A percentile compares a stretch with the other conserved stretches of the same genome.
Evolutionary conservation across 2,888 invertebrate genomes (phyloP).

Genomic region (Steinernema carpocapsae): DNA sequence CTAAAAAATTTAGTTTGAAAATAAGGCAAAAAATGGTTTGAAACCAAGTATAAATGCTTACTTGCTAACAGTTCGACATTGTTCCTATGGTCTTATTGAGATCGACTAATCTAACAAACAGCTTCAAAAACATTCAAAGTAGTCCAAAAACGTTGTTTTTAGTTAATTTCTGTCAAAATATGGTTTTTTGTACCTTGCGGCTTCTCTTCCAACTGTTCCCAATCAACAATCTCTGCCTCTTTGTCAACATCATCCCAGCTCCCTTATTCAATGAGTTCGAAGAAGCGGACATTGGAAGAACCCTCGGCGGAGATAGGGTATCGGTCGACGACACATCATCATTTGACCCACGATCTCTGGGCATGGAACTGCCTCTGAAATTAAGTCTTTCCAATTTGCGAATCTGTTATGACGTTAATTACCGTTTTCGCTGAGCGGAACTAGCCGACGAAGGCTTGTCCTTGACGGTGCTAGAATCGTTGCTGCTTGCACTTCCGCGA

Average conservation of each 20-base stretch:
- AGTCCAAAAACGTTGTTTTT: too few species aligned
- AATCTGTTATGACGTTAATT: not conserved
- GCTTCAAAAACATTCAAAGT: too few species aligned
- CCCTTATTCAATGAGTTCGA: not conserved
- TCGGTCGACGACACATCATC: not conserved
- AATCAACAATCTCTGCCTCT: constrained; percentile 57
- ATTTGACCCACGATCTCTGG: not conserved
- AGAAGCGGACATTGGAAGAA: not conserved
- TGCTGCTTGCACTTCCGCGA: constrained; percentile 3
- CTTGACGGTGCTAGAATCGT: not conserved
- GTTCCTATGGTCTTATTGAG: too few species aligned
- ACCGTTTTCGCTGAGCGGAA: not conserved
- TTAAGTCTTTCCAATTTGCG: not conserved
- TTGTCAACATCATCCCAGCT: constrained; percentile 45
- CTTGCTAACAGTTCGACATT: too few species aligned
- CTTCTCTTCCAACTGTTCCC: constrained; percentile 64
- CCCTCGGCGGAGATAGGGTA: not conserved
- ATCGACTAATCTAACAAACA: too few species aligned
- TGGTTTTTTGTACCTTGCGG: constrained; percentile 51
- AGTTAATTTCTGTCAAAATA: constrained; percentile 14
- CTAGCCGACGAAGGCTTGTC: not conserved
- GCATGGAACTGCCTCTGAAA: not conserved
- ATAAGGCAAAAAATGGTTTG: too few species aligned
- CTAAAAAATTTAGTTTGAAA: too few species aligned
- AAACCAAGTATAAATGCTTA: too few species aligned